phyloP scores from a whole-genome alignment of 2,888 invertebrate genomes.

The Tipula helvola region DNA sequence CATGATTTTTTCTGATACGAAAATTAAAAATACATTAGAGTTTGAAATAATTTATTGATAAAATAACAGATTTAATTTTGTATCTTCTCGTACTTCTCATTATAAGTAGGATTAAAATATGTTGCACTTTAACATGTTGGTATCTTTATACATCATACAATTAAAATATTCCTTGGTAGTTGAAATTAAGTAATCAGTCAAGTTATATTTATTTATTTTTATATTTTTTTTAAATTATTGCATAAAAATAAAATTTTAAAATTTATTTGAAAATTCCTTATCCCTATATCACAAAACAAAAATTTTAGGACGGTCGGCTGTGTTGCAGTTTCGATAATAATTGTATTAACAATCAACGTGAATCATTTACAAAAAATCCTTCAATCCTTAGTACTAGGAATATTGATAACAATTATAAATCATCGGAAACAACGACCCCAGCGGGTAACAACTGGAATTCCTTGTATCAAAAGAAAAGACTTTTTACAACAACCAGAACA shows the following conservation, averaged over 20 bases:
- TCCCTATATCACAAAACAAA: background rate
- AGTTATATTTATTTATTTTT: background rate
- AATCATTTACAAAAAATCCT: conserved; percentile 5
- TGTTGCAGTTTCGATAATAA: conserved; percentile 21
- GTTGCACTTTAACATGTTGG: background rate
- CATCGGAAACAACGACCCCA: conserved; percentile 14
- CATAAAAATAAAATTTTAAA: background rate
- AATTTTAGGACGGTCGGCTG: conserved; percentile 20
- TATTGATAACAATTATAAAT: conserved; percentile 10
- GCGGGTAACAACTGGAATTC: background rate
- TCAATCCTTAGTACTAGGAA: conserved; percentile 4
- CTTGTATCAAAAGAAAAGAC: background rate
- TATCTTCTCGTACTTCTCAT: too few species aligned
- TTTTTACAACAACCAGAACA: background rate
- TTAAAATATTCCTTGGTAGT: background rate
- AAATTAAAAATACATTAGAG: too few species aligned
- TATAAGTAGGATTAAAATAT: background rate
- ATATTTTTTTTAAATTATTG: background rate
- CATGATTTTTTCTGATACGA: too few species aligned
- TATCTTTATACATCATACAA: background rate
- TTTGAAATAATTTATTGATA: too few species aligned
- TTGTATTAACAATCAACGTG: conserved; percentile 18
- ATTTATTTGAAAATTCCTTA: background rate
- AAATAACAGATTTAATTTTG: too few species aligned
- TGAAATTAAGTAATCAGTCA: background rate